These are phyloP conservation scores for Epistrophe eligans DNA, from an alignment of 2,888 invertebrate genomes.

Conservation along the genomic window DNA sequence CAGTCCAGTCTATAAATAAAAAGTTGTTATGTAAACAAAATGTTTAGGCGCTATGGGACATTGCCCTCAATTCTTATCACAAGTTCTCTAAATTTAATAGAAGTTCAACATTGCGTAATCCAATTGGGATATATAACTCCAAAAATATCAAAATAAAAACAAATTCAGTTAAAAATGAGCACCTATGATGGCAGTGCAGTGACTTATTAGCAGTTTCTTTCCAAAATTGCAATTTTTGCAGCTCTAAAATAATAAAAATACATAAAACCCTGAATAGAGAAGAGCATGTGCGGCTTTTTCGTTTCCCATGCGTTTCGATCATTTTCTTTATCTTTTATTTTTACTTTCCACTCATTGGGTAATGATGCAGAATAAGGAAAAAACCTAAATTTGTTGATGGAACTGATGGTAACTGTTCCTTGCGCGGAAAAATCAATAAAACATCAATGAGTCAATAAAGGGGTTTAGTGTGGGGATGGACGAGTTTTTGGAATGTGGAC, in stretches of 20 bases:
- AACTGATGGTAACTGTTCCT: constrained; percentile 24
- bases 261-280: not conserved
- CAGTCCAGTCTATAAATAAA: not conserved
- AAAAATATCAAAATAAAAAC: constrained; percentile 20
- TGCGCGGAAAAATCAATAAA: constrained; percentile 71
- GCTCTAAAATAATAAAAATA: not conserved
- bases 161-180: not conserved
- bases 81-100: not conserved
- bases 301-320: not conserved
- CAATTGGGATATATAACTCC: not conserved
- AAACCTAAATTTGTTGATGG: constrained; percentile 3
- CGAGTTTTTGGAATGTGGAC: not conserved
- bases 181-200: not conserved
- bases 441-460: constrained; percentile 46
- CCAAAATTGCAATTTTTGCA: constrained; percentile 9
- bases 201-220: constrained; percentile 1
- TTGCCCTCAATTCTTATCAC: constrained; percentile 11
- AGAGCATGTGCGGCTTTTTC: not conserved
- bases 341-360: constrained; percentile 38
- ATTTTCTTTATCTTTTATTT: not conserved
- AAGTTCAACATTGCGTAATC: constrained; percentile 20
- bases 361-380: constrained; percentile 34
- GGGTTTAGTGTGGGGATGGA: constrained; percentile 16
- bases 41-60: not conserved
- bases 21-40: constrained; percentile 30